These are phyloP conservation scores for Drosophila gunungcola DNA, from an alignment of 1,140 invertebrate genomes.

Conservation along the genomic window DNA sequence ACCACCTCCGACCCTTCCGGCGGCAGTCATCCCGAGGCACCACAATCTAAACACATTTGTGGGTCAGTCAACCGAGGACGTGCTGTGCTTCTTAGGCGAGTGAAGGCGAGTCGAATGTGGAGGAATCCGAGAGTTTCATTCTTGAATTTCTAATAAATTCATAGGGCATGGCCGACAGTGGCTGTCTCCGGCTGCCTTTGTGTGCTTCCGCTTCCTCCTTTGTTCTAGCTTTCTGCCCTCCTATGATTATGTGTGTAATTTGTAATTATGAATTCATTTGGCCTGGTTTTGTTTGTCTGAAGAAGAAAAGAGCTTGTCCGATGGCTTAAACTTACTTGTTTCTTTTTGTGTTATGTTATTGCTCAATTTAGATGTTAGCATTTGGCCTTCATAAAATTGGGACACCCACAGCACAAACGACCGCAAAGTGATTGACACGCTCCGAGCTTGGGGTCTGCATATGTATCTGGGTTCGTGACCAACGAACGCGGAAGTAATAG, in stretches of 20 bases:
- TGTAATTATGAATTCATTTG: slow-evolving; percentile 74
- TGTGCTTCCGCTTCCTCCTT: not conserved
- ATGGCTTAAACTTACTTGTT: slow-evolving; percentile 19
- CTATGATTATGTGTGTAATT: slow-evolving; percentile 73
- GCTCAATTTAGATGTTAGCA: slow-evolving; percentile 59
- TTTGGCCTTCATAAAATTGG: slow-evolving; percentile 18
- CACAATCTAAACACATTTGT: slow-evolving; percentile 59
- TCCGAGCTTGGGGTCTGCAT: slow-evolving; percentile 13
- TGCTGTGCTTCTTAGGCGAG: slow-evolving; percentile 23
- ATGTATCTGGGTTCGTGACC: not conserved
- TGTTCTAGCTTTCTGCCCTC: slow-evolving; percentile 5
- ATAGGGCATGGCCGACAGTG: slow-evolving; percentile 29
- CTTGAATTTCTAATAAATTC: slow-evolving; percentile 81
- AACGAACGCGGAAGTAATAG: slow-evolving; percentile 3
- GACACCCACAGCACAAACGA: slow-evolving; percentile 18
- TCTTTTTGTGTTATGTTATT: slow-evolving; percentile 18
- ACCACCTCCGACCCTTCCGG: not conserved
- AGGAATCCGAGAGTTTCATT: slow-evolving; percentile 74
- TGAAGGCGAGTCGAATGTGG: slow-evolving; percentile 26
- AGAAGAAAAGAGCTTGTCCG: too few relatives aligned
- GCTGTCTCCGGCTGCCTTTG: slow-evolving; percentile 6
- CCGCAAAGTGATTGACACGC: slow-evolving; percentile 58
- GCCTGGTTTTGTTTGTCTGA: slow-evolving; percentile 19
- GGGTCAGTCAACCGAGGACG: slow-evolving; percentile 68
- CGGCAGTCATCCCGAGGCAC: not conserved